phyloP scores from a whole-genome alignment of 1,140 invertebrate species.

The Drosophila miranda region DNA sequence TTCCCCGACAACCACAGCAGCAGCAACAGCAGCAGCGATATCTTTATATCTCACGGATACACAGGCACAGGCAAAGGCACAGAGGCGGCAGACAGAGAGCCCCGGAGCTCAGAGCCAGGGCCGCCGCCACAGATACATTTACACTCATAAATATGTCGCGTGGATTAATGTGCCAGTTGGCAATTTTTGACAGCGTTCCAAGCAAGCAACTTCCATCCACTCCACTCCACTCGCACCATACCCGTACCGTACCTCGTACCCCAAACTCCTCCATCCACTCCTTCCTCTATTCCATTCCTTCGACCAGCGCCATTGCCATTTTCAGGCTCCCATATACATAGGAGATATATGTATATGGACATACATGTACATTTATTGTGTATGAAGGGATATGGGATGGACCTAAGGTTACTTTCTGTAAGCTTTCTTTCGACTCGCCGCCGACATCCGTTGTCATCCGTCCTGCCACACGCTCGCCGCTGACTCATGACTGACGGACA shows the following conservation, averaged over 20 bases:
- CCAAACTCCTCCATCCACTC: neutral
- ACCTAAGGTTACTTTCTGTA: too few relatives aligned
- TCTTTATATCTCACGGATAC: conserved; percentile 78
- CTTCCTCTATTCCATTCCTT: neutral
- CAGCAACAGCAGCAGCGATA: conserved; percentile 42
- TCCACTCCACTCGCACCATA: neutral
- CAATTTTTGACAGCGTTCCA: conserved; percentile 74
- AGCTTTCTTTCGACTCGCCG: too few relatives aligned
- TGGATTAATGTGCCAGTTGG: conserved; percentile 80
- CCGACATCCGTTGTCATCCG: conserved; percentile 2
- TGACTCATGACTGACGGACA: conserved; percentile 26
- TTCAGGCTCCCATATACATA: neutral
- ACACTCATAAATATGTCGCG: conserved; percentile 80
- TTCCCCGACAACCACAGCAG: conserved; percentile 25
- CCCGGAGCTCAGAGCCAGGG: neutral
- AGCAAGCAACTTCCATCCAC: conserved; percentile 34
- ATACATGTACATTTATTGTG: neutral
- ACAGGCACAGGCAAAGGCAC: conserved; percentile 28
- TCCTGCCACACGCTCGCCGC: conserved; percentile 7
- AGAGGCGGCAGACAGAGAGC: conserved; percentile 9
- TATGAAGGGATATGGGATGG: neutral
- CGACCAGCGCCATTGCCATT: neutral
- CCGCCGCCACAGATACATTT: conserved; percentile 41
- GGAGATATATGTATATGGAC: neutral
- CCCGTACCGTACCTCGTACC: neutral